A percentile compares a stretch with the other conserved stretches of the same genome.
Evolutionary conservation across 2,113 vertebrate genomes (phyloP).

Genomic region (Uropsilus gracilis): DNA sequence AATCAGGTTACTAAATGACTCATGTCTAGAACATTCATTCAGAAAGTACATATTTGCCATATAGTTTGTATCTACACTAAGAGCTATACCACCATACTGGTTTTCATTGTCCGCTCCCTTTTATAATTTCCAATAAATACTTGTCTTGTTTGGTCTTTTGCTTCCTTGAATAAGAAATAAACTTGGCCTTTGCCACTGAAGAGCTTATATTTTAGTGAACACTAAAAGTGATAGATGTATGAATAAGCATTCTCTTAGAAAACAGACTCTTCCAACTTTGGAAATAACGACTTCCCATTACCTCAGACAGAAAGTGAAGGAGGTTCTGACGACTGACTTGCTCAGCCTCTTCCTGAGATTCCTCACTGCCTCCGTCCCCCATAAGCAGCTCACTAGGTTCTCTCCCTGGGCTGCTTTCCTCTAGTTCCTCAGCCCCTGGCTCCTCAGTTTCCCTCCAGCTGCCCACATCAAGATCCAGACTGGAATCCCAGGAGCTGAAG

Average conservation of each 20-base stretch:
- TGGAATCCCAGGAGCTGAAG: conserved; percentile 82
- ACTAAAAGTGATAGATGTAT: background rate
- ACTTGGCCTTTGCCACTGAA: background rate
- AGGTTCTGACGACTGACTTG: conserved; percentile 55
- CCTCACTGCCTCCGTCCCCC: conserved; percentile 70
- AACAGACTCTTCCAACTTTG: background rate
- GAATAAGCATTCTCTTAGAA: background rate
- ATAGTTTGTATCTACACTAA: conserved; percentile 35
- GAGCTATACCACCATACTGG: background rate
- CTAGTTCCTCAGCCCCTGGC: conserved; percentile 65
- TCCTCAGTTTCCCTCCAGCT: conserved; percentile 83
- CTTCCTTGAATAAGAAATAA: background rate
- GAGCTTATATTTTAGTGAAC: background rate
- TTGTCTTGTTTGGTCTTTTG: too few relatives aligned
- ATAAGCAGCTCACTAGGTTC: conserved; percentile 72
- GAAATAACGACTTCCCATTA: conserved; percentile 62
- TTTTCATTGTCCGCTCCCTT: too few relatives aligned
- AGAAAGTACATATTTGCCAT: background rate
- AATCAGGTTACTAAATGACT: background rate
- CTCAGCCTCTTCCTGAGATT: conserved; percentile 67
- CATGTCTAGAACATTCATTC: conserved; percentile 2
- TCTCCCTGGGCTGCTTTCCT: conserved; percentile 80
- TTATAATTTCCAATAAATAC: too few relatives aligned
- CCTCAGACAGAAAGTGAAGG: conserved; percentile 84
- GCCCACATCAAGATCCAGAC: conserved; percentile 78